Conservation (phyloP, 2,888 invertebrate genomes). For the Neria commutata region DNA sequence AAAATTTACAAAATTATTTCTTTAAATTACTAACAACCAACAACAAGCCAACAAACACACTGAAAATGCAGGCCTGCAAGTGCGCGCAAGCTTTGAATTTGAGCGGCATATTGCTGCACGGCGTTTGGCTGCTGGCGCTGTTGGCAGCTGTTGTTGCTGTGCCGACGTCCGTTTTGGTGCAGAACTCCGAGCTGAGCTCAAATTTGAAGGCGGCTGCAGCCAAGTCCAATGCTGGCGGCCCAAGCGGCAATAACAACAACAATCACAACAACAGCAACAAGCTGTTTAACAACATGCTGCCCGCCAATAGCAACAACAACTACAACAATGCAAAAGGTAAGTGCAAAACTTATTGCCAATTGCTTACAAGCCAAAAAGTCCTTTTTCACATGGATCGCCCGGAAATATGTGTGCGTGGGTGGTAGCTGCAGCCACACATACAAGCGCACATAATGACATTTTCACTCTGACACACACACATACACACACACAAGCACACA, state of each 20-base stretch:
- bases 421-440: background rate
- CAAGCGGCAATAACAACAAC: conserved; percentile 43
- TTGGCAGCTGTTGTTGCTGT: conserved; percentile 52
- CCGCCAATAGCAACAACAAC: conserved; percentile 28
- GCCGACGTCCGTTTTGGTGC: conserved; percentile 60
- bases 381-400: background rate
- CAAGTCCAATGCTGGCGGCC: too few species aligned
- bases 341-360: conserved; percentile 2
- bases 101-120: conserved; percentile 23
- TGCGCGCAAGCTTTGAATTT: background rate
- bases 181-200: conserved; percentile 55
- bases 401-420: background rate
- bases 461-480: background rate
- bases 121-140: conserved; percentile 36
- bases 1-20: too few species aligned
- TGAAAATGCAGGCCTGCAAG: too few species aligned
- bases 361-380: too few species aligned
- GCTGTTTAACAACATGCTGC: background rate
- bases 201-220: conserved; percentile 41
- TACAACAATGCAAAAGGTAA: conserved; percentile 24
- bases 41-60: background rate
- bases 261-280: conserved; percentile 22
- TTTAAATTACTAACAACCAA: too few species aligned
- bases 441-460: background rate
- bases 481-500: background rate